These are phyloP conservation scores for Arctia plantaginis DNA, from an alignment of 2,888 invertebrate species.

Conservation along the genomic window DNA sequence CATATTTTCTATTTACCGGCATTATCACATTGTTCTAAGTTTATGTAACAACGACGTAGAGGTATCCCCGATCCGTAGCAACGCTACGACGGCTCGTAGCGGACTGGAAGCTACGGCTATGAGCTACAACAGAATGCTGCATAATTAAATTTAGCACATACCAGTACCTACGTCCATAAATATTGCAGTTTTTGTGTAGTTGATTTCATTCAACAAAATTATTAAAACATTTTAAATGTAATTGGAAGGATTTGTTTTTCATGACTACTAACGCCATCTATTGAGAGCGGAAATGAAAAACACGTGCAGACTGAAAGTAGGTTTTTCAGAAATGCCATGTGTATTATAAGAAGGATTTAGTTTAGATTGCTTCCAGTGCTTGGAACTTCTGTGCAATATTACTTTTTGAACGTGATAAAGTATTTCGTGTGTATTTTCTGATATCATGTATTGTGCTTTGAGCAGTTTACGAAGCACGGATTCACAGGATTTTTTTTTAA, in stretches of 20 bases:
- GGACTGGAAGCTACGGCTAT: constrained; percentile 55
- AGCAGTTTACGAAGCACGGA: not conserved
- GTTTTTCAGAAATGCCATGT: constrained; percentile 14
- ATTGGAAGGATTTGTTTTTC: constrained; percentile 22
- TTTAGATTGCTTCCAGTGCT: constrained; percentile 19
- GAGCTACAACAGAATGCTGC: constrained; percentile 16
- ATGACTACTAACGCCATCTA: constrained; percentile 60
- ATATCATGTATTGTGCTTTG: not conserved
- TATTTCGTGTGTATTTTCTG: constrained; percentile 9
- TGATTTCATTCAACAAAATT: constrained; percentile 30
- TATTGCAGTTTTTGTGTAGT: constrained; percentile 36
- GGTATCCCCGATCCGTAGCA: constrained; percentile 52
- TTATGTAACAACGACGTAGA: constrained; percentile 51
- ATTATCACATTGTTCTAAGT: constrained; percentile 49
- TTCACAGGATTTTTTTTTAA: not conserved
- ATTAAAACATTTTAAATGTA: constrained; percentile 16
- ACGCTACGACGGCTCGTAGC: constrained; percentile 70
- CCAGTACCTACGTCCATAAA: constrained; percentile 24
- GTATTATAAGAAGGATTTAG: constrained; percentile 22
- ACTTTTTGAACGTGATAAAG: constrained; percentile 19
- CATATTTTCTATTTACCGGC: constrained; percentile 51
- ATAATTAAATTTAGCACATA: constrained; percentile 24
- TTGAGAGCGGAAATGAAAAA: constrained; percentile 33
- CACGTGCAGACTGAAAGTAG: constrained; percentile 27
- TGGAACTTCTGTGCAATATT: constrained; percentile 38